These are phyloP conservation scores for Drosophila imparisetae DNA, from an alignment of 2,888 invertebrate species.

Conservation along the genomic window DNA sequence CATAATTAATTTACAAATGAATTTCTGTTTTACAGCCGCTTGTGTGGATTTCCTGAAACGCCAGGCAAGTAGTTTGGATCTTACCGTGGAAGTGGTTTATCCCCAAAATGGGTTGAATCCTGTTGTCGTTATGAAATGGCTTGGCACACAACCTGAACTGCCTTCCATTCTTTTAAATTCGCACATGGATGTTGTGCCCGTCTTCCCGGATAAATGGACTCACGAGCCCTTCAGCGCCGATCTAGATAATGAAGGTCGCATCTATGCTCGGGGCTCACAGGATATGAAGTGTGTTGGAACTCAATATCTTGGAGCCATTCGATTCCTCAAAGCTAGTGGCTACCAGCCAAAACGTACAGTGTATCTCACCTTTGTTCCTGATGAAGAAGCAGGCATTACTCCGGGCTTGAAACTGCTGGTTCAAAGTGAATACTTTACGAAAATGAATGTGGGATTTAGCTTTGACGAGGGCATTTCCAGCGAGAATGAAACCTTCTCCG, in stretches of 20 bases:
- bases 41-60: conserved; percentile 91
- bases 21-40: conserved; percentile 86
- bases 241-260: conserved; percentile 93
- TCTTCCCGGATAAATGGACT: conserved; percentile 94
- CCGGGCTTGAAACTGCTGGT: conserved; percentile 90
- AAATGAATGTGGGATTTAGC: conserved; percentile 90
- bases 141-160: conserved; percentile 89
- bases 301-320: conserved; percentile 90
- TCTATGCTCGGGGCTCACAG: conserved; percentile 93
- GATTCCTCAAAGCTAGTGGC: conserved; percentile 87
- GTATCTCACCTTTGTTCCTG: conserved; percentile 89
- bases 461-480: conserved; percentile 93
- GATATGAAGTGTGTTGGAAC: conserved; percentile 94
- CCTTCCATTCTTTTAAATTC: conserved; percentile 92
- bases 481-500: conserved; percentile 87
- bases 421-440: conserved; percentile 87
- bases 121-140: conserved; percentile 91
- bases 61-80: conserved; percentile 89
- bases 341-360: conserved; percentile 87
- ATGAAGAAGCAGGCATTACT: conserved; percentile 87
- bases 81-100: conserved; percentile 87
- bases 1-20: not conserved
- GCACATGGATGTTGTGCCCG: conserved; percentile 98
- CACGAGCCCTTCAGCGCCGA: conserved; percentile 94
- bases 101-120: conserved; percentile 87